Percentiles rank a stretch among this genome's conserved stretches.
phyloP scores from a whole-genome alignment of 2,113 vertebrate genomes.

The Monarcha castaneiventris region DNA sequence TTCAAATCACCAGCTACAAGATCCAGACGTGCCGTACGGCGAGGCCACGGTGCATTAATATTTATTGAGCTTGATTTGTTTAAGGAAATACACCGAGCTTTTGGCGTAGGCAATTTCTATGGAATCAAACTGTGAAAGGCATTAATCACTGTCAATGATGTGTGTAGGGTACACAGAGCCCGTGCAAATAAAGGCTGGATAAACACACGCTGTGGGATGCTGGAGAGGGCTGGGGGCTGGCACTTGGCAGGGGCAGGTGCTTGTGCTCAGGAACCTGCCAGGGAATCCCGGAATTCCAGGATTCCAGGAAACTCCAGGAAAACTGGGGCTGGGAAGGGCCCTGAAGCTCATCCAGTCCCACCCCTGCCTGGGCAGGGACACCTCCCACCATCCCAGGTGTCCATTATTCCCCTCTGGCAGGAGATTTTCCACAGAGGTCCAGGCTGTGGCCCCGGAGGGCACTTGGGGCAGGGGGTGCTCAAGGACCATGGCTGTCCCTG shows the following conservation, averaged over 20 bases:
- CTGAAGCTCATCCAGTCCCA: rapidly evolving
- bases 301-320: not conserved
- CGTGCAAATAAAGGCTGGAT: not conserved
- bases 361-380: not conserved
- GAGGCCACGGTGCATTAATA: conserved; percentile 59
- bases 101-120: not conserved
- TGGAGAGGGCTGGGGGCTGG: not conserved
- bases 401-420: rapidly evolving
- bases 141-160: not conserved
- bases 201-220: not conserved
- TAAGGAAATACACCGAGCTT: conserved; percentile 38
- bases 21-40: not conserved
- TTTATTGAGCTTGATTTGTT: conserved; percentile 66
- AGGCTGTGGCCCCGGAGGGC: not conserved
- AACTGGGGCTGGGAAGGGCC: not conserved
- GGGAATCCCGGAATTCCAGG: not conserved
- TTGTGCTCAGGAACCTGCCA: not conserved
- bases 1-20: conserved; percentile 38
- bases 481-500: rapidly evolving
- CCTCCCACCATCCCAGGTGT: rapidly evolving
- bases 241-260: not conserved
- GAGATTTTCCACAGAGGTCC: rapidly evolving
- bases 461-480: not conserved
- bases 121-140: conserved; percentile 29
- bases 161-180: conserved; percentile 15